Evolutionary conservation across 2,113 vertebrate species (phyloP).

Genomic region (Eclectus roratus): DNA sequence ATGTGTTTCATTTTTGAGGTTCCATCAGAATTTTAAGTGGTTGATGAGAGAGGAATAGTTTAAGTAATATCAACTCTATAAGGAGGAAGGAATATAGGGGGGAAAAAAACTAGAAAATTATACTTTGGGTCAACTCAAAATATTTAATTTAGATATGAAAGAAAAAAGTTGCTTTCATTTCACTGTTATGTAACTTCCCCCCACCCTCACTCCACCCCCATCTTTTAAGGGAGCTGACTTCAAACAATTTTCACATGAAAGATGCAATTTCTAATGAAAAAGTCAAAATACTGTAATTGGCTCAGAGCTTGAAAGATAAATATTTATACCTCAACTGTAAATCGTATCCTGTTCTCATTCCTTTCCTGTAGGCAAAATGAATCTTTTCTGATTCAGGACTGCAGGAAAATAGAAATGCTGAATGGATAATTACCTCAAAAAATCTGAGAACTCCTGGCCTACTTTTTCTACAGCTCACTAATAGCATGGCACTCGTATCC

Average conservation of each 20-base stretch:
- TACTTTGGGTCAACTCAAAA: not conserved
- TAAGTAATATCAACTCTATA: not conserved
- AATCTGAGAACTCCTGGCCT: not conserved
- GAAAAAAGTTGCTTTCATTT: not conserved
- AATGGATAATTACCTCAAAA: not conserved
- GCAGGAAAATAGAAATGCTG: not conserved
- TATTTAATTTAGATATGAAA: constrained; percentile 6
- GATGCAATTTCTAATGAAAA: not conserved
- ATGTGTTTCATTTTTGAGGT: not conserved
- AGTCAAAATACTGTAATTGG: not conserved
- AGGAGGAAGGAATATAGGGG: not conserved
- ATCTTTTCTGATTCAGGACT: not conserved
- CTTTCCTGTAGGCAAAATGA: not conserved
- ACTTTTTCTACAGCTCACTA: not conserved
- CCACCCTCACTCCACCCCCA: not conserved
- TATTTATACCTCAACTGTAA: not conserved
- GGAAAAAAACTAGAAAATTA: not conserved
- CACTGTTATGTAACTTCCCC: not conserved
- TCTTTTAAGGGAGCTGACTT: not conserved
- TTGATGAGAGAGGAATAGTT: not conserved
- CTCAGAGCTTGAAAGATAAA: not conserved
- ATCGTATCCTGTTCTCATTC: not conserved
- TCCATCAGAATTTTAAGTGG: not conserved
- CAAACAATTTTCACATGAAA: constrained; percentile 31
- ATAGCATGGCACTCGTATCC: not conserved